Conservation (phyloP, 2,797 vertebrate species). For the Sebastes oblongus region DNA sequence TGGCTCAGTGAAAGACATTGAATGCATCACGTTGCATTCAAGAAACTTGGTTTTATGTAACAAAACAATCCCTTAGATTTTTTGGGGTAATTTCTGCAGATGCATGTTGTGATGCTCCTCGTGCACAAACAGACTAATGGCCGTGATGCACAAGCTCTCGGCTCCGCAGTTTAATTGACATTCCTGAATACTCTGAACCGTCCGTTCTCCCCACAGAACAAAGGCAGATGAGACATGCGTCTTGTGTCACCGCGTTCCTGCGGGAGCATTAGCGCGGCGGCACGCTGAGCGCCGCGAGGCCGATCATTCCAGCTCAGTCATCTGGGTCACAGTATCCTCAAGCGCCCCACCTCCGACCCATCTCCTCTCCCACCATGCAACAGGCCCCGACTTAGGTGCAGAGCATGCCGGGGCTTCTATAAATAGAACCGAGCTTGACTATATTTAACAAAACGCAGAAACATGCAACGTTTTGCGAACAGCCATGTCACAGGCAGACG, state of each 20-base stretch:
- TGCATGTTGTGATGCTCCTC: background rate
- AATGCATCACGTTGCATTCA: background rate
- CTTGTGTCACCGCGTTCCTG: slow-evolving; percentile 45
- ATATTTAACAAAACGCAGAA: slow-evolving; percentile 50
- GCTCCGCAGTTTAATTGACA: background rate
- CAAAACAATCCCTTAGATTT: background rate
- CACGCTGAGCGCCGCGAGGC: slow-evolving; percentile 23
- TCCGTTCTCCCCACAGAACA: slow-evolving; percentile 22
- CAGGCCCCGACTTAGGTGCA: slow-evolving; percentile 36
- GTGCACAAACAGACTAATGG: background rate
- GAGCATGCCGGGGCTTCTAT: slow-evolving; percentile 27
- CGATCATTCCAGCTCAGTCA: slow-evolving; percentile 62
- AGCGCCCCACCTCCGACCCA: slow-evolving; percentile 49
- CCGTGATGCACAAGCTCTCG: background rate
- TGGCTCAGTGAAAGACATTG: background rate
- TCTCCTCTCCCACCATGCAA: slow-evolving; percentile 46
- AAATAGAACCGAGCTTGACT: slow-evolving; percentile 41
- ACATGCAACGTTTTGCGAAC: slow-evolving; percentile 15
- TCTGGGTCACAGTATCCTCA: slow-evolving; percentile 61
- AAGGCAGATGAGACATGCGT: slow-evolving; percentile 48
- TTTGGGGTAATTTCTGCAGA: background rate
- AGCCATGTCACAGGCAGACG: background rate
- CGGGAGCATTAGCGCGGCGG: slow-evolving; percentile 18
- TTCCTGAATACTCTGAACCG: slow-evolving; percentile 11
- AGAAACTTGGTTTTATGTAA: slow-evolving; percentile 1